phyloP scores from a whole-genome alignment of 2,113 vertebrate genomes.

The Stigmatopora nigra region DNA sequence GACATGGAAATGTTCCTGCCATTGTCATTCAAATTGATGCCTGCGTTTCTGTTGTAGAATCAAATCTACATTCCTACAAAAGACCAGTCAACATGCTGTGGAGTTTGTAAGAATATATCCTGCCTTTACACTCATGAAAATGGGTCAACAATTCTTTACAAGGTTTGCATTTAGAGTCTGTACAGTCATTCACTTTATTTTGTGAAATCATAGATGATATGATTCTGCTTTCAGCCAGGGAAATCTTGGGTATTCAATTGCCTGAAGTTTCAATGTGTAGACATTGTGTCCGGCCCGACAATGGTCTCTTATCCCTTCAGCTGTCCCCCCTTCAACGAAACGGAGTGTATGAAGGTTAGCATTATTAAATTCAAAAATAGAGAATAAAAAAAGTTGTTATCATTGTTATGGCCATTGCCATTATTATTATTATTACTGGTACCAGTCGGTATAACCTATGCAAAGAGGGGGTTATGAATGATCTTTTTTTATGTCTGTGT shows the following conservation, averaged over 20 bases:
- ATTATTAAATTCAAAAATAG: not conserved
- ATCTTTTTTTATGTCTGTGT: too few relatives aligned
- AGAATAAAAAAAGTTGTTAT: too few relatives aligned
- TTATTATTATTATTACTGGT: too few relatives aligned
- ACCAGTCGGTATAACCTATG: too few relatives aligned
- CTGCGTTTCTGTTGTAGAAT: slow-evolving; percentile 72
- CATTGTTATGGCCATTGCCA: too few relatives aligned
- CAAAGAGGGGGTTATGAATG: too few relatives aligned
- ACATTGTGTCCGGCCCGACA: slow-evolving; percentile 78
- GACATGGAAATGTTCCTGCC: not conserved
- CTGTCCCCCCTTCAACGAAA: slow-evolving; percentile 93
- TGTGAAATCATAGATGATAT: not conserved
- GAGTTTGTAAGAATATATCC: slow-evolving; percentile 86
- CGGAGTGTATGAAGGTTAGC: slow-evolving; percentile 90
- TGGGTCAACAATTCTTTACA: slow-evolving; percentile 74
- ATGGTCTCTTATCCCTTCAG: slow-evolving; percentile 84
- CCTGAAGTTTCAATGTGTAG: slow-evolving; percentile 80
- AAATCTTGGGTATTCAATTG: slow-evolving; percentile 84
- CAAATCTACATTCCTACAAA: slow-evolving; percentile 85
- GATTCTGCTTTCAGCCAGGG: slow-evolving; percentile 63
- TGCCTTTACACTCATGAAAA: slow-evolving; percentile 82
- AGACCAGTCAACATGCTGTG: slow-evolving; percentile 85
- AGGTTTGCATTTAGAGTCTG: slow-evolving; percentile 59
- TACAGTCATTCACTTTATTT: not conserved
- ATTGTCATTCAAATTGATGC: not conserved